Percentiles rank a stretch among this genome's conserved stretches.
phyloP scores from a whole-genome alignment of 2,888 invertebrate species.

The Caenorhabditis plicata region DNA sequence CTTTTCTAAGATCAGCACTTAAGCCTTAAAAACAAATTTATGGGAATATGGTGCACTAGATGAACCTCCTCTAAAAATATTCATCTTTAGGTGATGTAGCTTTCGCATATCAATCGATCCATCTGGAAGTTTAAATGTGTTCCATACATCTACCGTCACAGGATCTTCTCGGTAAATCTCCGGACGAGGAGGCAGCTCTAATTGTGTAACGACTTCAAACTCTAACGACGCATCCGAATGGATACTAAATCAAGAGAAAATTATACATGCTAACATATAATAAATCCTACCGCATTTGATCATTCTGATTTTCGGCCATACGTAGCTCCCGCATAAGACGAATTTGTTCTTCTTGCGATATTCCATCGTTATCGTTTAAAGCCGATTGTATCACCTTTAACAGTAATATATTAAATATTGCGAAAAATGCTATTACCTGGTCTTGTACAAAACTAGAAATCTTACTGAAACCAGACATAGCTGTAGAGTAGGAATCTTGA shows the following conservation, averaged over 20 bases:
- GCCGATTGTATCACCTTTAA: conserved; percentile 58
- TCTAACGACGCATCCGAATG: conserved; percentile 56
- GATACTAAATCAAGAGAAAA: conserved; percentile 9
- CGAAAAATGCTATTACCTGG: too few species aligned
- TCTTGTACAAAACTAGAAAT: conserved; percentile 78
- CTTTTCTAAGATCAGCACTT: conserved; percentile 72
- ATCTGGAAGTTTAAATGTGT: conserved; percentile 77
- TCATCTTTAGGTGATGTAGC: conserved; percentile 78
- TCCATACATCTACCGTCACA: conserved; percentile 73
- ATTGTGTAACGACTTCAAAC: conserved; percentile 63
- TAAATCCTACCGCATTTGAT: conserved; percentile 20
- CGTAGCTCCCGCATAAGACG: conserved; percentile 69
- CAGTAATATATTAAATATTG: too few species aligned
- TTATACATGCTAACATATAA: not conserved
- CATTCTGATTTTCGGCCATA: conserved; percentile 31
- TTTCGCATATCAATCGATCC: conserved; percentile 77
- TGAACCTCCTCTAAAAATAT: conserved; percentile 71
- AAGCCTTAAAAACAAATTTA: conserved; percentile 23
- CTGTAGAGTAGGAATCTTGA: conserved; percentile 79
- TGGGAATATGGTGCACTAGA: not conserved
- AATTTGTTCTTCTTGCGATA: conserved; percentile 65
- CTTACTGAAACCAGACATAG: conserved; percentile 83
- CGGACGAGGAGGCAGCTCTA: conserved; percentile 75
- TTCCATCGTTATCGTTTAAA: conserved; percentile 62
- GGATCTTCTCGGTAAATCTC: conserved; percentile 76